Conservation (phyloP, 2,888 invertebrate genomes). For the Colostygia pectinataria region DNA sequence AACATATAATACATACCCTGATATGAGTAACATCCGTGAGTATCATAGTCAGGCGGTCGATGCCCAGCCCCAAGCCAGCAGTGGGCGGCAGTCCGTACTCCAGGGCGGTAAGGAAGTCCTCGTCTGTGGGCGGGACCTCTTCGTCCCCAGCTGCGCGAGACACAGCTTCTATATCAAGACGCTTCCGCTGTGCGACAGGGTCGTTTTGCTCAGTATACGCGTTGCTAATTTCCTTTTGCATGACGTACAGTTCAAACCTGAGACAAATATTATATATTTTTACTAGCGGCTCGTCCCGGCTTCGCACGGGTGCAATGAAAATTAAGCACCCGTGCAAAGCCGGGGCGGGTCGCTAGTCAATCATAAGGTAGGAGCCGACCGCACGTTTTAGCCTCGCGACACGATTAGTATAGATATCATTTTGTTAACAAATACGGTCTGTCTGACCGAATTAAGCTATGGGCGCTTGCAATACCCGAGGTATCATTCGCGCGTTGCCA, state of each 20-base stretch:
- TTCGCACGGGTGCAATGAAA: too few species aligned
- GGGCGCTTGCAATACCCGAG: too few species aligned
- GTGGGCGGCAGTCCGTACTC: slow-evolving; percentile 99
- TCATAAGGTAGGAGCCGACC: too few species aligned
- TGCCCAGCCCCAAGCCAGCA: slow-evolving; percentile 99
- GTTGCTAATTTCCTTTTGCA: slow-evolving; percentile 98
- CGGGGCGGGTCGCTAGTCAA: too few species aligned
- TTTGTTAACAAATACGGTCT: too few species aligned
- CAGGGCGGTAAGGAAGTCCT: slow-evolving; percentile 97
- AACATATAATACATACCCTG: slow-evolving; percentile 93
- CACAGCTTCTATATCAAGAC: slow-evolving; percentile 97
- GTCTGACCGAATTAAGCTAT: too few species aligned
- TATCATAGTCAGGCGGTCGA: slow-evolving; percentile 99
- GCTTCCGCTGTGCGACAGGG: slow-evolving; percentile 95
- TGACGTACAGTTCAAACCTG: slow-evolving; percentile 96
- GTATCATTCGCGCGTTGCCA: too few species aligned
- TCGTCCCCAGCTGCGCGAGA: slow-evolving; percentile 99
- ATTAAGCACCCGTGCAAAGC: too few species aligned
- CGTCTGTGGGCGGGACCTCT: slow-evolving; percentile 98
- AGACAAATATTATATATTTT: too few species aligned
- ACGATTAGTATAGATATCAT: too few species aligned
- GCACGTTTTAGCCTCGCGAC: too few species aligned
- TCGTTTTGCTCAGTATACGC: slow-evolving; percentile 99
- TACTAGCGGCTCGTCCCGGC: too few species aligned
- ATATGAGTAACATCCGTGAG: slow-evolving; percentile 99